Percentiles rank a stretch among this genome's conserved stretches.
Conservation (phyloP, 2,113 vertebrate species). For the Macrotus californicus region DNA sequence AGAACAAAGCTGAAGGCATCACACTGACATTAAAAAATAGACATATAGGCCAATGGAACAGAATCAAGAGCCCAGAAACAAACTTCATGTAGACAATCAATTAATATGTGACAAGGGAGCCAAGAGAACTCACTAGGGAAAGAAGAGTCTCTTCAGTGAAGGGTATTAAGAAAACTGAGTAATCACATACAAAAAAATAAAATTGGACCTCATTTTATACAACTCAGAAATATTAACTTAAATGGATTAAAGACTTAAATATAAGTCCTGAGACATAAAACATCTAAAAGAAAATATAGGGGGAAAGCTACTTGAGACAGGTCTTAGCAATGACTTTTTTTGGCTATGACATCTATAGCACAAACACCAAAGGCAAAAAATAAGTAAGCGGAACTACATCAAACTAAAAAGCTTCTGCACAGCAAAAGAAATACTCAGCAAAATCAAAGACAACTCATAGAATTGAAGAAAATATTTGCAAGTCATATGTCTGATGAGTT, state of each 20-base stretch:
- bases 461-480: background rate
- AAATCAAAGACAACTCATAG: background rate
- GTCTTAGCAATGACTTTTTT: background rate
- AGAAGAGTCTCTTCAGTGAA: background rate
- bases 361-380: background rate
- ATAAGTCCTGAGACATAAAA: background rate
- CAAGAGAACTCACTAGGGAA: background rate
- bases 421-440: background rate
- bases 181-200: background rate
- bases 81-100: background rate
- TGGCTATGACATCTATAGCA: background rate
- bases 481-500: background rate
- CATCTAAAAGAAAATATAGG: background rate
- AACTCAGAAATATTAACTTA: background rate
- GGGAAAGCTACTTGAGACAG: background rate
- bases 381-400: background rate
- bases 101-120: background rate
- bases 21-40: background rate
- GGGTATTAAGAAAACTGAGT: background rate
- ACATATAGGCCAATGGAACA: background rate
- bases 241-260: background rate
- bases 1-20: background rate
- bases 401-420: background rate
- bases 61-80: background rate
- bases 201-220: background rate